Evolutionary conservation across 2,113 vertebrate species (phyloP).

Genomic region (Grallaria varia): DNA sequence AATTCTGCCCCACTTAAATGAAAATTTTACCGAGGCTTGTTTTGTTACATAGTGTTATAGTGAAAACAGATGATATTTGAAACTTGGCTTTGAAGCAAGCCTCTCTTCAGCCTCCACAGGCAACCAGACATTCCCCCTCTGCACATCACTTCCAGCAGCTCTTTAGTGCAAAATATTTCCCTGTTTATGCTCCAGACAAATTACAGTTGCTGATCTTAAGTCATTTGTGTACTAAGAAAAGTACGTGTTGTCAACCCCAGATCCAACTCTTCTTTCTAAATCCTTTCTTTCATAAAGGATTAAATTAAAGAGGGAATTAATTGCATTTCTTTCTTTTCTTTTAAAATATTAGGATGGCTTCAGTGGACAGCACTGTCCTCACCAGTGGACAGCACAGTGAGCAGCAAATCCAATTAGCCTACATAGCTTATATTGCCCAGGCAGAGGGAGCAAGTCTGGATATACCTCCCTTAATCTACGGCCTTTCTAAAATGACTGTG

Average conservation of each 20-base stretch:
- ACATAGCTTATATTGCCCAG: not conserved
- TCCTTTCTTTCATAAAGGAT: not conserved
- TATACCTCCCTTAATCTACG: not conserved
- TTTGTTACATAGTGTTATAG: constrained; percentile 50
- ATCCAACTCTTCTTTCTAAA: not conserved
- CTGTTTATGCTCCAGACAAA: constrained; percentile 22
- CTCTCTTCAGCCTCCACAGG: constrained; percentile 31
- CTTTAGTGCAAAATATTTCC: constrained; percentile 9
- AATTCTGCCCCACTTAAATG: not conserved
- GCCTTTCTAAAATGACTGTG: not conserved
- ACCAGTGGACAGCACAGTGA: not conserved
- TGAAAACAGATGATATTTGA: constrained; percentile 65
- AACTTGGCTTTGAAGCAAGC: constrained; percentile 32
- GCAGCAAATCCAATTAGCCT: not conserved
- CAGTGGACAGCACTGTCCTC: not conserved
- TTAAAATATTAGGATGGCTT: not conserved
- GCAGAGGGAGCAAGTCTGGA: not conserved
- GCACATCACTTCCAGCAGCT: constrained; percentile 28
- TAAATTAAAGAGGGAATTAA: not conserved
- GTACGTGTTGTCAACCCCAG: not conserved
- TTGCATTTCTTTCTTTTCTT: not conserved
- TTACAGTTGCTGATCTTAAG: not conserved
- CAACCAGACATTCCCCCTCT: constrained; percentile 22
- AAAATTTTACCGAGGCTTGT: constrained; percentile 30
- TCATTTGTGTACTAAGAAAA: not conserved